These are phyloP conservation scores for Otolemur garnettii DNA, from an alignment of 2,113 vertebrate species.

Conservation along the genomic window DNA sequence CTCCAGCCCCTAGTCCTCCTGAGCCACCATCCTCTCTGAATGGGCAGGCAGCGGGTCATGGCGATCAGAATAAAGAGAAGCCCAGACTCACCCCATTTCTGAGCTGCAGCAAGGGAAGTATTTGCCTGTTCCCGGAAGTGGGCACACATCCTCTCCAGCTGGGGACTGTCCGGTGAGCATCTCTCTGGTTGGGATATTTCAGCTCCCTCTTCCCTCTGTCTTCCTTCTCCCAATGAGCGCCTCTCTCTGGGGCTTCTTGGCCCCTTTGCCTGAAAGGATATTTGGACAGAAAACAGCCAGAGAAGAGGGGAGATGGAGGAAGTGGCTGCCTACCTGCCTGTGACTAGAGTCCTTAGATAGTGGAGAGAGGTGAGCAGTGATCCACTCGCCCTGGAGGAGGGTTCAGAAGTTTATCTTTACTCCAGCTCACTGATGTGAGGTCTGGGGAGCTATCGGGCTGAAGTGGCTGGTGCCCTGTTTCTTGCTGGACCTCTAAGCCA, in stretches of 20 bases:
- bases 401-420: background rate
- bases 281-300: conserved; percentile 64
- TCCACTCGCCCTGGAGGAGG: background rate
- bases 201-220: conserved; percentile 62
- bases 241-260: conserved; percentile 77
- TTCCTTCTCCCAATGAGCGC: conserved; percentile 77
- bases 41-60: background rate
- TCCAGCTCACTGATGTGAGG: background rate
- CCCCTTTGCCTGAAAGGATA: conserved; percentile 59
- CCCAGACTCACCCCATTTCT: conserved; percentile 69
- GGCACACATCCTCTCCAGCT: conserved; percentile 59
- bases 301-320: background rate
- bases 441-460: background rate
- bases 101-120: conserved; percentile 39
- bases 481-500: background rate
- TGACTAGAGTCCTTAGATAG: conserved; percentile 34
- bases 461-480: background rate
- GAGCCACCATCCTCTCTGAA: background rate
- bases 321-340: conserved; percentile 42
- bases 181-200: conserved; percentile 1
- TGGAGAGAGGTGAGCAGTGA: background rate
- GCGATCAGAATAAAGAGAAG: conserved; percentile 7
- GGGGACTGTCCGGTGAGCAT: conserved; percentile 70
- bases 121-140: conserved; percentile 17
- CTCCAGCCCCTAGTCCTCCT: background rate